Evolutionary conservation across 2,888 invertebrate species (phyloP), one percentile per base, ranked within the genome.

Genomic region (Tetranychus piercei): DNA sequence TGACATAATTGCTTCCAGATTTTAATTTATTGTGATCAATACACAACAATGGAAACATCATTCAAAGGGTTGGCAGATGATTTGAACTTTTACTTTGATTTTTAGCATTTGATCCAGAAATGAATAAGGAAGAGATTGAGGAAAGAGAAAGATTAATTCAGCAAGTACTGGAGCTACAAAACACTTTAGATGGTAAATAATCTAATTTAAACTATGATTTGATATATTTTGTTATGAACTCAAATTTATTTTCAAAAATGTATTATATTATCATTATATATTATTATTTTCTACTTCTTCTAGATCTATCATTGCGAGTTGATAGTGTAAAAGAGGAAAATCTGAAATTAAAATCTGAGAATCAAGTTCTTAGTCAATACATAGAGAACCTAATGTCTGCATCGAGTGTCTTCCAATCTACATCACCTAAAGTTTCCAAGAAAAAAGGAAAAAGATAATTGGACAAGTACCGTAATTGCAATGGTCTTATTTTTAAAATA

Each of bases 311-410:
- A 4, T 94, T 94, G 81, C 87, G 97, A 79, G 97, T 99, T 44
- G 97, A 99, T 82, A 93, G 92, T 72, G 99, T 99, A 0, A 99
- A 99, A 83, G 97, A 99, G 83, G 99, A 99, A 83, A 97, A 97
- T 83, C 84, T 97, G 67, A 97, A 97, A 83, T 84, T 99, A 77
- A 89, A 94, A 78, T 96, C 97, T 8, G 99, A 99, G 84, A 99
- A 99, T 83, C 95, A 96, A 85, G 99, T 99, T 15, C 85, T 99
- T 74, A 96, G 96, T 0, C 97, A 99, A 83, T 99, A 99, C 82
- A 99, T 99, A 79, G 97, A 99, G 82, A 99, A 99, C 84, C 86
- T 99, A 79, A 97, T 99, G 84, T 92, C 94, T 0, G 94, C 94
- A 20, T 94, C 94, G 67, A 92, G 92, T 82, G 94, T 95, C 74